Conservation (phyloP, 92 coral and sea anemone genomes). For the Heliopora coerulea region DNA sequence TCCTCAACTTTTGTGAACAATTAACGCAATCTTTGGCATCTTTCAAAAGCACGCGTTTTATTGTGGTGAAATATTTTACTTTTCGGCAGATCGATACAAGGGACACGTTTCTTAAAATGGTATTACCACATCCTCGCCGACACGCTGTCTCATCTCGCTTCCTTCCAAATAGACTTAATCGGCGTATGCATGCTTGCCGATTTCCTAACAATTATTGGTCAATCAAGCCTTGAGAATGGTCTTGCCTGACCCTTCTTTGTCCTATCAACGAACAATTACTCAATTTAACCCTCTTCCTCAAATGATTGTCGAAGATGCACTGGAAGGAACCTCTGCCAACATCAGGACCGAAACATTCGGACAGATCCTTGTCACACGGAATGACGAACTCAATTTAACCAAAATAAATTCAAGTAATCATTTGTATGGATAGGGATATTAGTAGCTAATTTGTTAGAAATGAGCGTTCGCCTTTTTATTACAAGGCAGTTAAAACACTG, state of each 20-base stretch:
- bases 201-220: not conserved
- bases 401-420: not conserved
- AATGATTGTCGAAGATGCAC: too few species aligned
- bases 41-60: not conserved
- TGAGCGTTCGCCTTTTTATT: conserved; percentile 17
- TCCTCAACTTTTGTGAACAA: not conserved
- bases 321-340: too few species aligned
- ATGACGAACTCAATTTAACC: not conserved
- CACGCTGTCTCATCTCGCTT: not conserved
- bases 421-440: not conserved
- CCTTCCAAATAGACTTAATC: not conserved
- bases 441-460: not conserved
- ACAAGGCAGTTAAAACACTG: conserved; percentile 13
- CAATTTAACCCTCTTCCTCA: not conserved
- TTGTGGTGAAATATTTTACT: not conserved
- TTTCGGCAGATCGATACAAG: not conserved
- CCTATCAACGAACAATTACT: not conserved
- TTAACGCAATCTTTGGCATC: not conserved
- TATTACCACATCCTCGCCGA: not conserved
- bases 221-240: not conserved
- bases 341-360: too few species aligned
- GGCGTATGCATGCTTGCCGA: not conserved
- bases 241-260: not conserved
- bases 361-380: too few species aligned
- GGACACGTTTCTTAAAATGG: not conserved